Evolutionary conservation across 2,888 invertebrate genomes (phyloP).

Genomic region (Sphaerophoria taeniata): DNA sequence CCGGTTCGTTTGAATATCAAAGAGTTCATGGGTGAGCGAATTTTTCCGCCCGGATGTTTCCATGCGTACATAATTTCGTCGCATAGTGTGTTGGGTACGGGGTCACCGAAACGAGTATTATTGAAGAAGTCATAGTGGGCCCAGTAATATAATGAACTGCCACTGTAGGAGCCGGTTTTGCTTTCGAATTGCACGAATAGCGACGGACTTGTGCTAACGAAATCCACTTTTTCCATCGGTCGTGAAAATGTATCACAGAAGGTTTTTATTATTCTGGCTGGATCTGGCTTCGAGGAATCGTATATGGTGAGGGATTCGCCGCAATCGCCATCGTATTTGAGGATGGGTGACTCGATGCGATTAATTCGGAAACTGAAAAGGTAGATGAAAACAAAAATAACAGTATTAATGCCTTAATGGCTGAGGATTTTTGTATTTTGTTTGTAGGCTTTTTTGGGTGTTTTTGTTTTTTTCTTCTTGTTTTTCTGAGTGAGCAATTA

Average conservation of each 20-base stretch:
- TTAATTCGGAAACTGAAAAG: no score
- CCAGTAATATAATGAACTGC: constrained; percentile 96
- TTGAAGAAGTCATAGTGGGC: constrained; percentile 97
- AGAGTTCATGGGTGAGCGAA: constrained; percentile 93
- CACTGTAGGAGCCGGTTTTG: constrained; percentile 95
- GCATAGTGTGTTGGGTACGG: constrained; percentile 91
- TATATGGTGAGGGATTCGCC: no score
- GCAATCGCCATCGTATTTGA: constrained; percentile 89
- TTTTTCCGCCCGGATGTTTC: constrained; percentile 85
- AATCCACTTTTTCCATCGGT: constrained; percentile 96
- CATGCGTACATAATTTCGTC: constrained; percentile 87
- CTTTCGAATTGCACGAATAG: constrained; percentile 84
- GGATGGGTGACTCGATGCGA: constrained; percentile 91
- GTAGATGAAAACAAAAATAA: constrained; percentile 15
- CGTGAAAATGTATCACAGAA: constrained; percentile 97
- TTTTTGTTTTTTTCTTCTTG: neutral
- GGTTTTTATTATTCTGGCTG: constrained; percentile 95
- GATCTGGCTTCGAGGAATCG: constrained; percentile 89
- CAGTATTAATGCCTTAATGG: constrained; percentile 14
- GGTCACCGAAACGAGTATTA: constrained; percentile 93
- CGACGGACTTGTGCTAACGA: constrained; percentile 93
- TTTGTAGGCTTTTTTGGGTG: neutral
- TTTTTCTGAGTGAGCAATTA: constrained; percentile 7
- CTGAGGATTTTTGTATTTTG: neutral
- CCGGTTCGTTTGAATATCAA: constrained; percentile 92